Evolutionary conservation across 2,888 invertebrate species (phyloP).

Genomic region (Sepiola atlantica): DNA sequence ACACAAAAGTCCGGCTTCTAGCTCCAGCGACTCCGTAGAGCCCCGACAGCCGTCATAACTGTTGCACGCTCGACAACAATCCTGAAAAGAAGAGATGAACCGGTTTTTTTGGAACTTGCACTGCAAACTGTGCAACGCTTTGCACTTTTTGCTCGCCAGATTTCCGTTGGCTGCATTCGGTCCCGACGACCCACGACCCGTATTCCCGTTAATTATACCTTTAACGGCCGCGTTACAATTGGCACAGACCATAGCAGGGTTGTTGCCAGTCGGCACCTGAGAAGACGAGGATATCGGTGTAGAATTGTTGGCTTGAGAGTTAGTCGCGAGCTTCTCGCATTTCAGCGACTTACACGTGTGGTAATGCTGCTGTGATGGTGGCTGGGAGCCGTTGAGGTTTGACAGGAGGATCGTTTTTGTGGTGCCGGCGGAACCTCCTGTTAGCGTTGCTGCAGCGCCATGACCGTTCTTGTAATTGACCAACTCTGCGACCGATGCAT

Average conservation of each 20-base stretch:
- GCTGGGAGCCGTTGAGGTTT: conserved; percentile 35
- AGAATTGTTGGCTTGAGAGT: not conserved
- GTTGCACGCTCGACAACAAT: conserved; percentile 43
- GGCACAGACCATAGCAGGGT: not conserved
- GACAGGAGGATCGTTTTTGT: conserved; percentile 23
- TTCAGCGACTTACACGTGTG: conserved; percentile 34
- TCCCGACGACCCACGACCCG: not conserved
- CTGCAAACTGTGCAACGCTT: conserved; percentile 38
- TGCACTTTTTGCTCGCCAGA: conserved; percentile 37
- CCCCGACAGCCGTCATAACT: conserved; percentile 34
- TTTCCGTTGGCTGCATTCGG: not conserved
- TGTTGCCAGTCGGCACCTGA: not conserved
- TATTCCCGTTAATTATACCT: not conserved
- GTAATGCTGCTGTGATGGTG: not conserved
- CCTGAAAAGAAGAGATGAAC: conserved; percentile 46
- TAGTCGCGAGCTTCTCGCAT: not conserved
- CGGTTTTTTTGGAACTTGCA: conserved; percentile 44
- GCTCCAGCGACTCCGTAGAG: not conserved
- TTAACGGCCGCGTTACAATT: conserved; percentile 23
- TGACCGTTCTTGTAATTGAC: conserved; percentile 24
- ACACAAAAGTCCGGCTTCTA: conserved; percentile 35
- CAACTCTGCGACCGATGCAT: conserved; percentile 37
- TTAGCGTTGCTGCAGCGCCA: not conserved
- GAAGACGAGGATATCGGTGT: not conserved
- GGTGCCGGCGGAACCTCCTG: not conserved